Evolutionary conservation across 2,888 invertebrate species (phyloP), one percentile per base, ranked within the genome.

Genomic region (Sepiola atlantica): DNA sequence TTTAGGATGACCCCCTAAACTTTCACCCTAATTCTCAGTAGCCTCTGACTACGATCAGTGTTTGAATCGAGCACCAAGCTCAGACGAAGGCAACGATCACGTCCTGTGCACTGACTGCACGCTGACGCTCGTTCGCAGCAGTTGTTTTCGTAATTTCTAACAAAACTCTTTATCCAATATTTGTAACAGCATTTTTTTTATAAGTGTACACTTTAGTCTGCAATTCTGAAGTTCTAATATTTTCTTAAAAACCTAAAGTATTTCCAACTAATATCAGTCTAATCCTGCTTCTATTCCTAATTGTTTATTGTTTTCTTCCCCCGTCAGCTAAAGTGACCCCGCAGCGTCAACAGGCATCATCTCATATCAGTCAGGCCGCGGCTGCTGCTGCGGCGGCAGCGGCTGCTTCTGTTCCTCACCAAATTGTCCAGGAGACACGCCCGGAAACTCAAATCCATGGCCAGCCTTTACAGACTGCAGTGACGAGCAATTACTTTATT

Each of bases 291-390:
- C 24, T 61, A 28, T 77, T 77, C n/a, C 14, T 12, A 77, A 77
- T 77, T 77, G 12, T 77, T 77, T n/a, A n/a, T 77, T 6, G 6
- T 54, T 54, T 94, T 3, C 35, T 57, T 91, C 94, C 90, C 20
- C 54, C 95, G 95, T 24, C 95, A 96, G 96, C 96, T 57, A 96
- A 96, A 96, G 96, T 96, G 32, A 96, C 96, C 24, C 96, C 96
- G 20, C 96, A 96, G 77, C 94, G 96, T 92, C 96, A 96, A 94
- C 96, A 95, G 45, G 95, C 94, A 54, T 93, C 94, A 57, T 94
- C 94, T 90, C 90, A 94, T 94, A 94, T 93, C 94, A 93, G 95
- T 90, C 57, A 94, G 28, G 93, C 95, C 54, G 94, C 95, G 21
- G 94, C 94, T 32, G 55, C 93, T 16, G 94, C 94, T 55, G 94